phyloP scores from a whole-genome alignment of 2,888 invertebrate genomes.

The Ommatoiulus sabulosus region DNA sequence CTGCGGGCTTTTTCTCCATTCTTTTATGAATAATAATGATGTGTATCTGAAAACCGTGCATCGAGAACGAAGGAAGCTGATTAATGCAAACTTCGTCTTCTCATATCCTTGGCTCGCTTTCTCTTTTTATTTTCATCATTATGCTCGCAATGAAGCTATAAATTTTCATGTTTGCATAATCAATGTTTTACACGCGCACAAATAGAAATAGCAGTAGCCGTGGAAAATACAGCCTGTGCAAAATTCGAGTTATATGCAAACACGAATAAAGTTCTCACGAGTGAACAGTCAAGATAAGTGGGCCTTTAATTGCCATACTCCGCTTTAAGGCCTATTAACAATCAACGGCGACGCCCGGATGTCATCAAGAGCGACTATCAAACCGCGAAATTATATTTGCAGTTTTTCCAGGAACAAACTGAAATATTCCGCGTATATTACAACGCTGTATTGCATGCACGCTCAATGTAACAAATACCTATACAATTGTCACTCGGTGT shows the following conservation, averaged over 20 bases:
- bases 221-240: constrained; percentile 14
- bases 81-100: constrained; percentile 46
- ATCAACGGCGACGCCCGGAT: constrained; percentile 25
- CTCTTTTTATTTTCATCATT: constrained; percentile 44
- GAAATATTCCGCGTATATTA: neutral
- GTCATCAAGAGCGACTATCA: constrained; percentile 35
- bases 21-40: constrained; percentile 48
- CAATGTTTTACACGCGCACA: constrained; percentile 45
- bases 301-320: constrained; percentile 20
- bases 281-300: constrained; percentile 17
- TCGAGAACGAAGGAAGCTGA: constrained; percentile 35
- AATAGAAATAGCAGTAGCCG: constrained; percentile 34
- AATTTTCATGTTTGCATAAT: constrained; percentile 48
- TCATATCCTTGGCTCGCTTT: constrained; percentile 21
- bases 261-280: neutral
- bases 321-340: constrained; percentile 27
- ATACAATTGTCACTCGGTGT: neutral
- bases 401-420: neutral
- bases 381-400: constrained; percentile 21
- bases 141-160: constrained; percentile 32
- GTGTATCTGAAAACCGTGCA: constrained; percentile 38
- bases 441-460: too few species aligned
- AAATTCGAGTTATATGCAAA: neutral
- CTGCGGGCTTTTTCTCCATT: constrained; percentile 47
- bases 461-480: too few species aligned